phyloP scores from a whole-genome alignment of 2,888 invertebrate genomes.

The Polyommatus icarus region DNA sequence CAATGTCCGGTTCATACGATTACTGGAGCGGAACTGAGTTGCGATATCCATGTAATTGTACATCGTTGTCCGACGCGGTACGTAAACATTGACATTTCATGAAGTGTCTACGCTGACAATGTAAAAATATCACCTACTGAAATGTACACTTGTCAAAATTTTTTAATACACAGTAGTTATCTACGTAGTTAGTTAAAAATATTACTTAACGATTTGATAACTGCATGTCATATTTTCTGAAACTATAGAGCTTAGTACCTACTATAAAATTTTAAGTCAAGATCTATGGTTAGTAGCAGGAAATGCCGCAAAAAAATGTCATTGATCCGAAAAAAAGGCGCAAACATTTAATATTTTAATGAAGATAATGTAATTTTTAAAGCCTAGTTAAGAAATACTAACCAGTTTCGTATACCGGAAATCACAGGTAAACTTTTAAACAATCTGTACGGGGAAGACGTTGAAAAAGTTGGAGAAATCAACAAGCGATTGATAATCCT shows the following conservation, averaged over 20 bases:
- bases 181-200: too few relatives aligned
- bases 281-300: too few relatives aligned
- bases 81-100: neutral
- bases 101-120: neutral
- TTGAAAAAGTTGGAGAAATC: constrained; percentile 45
- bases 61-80: neutral
- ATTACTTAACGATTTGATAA: too few relatives aligned
- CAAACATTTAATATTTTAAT: too few relatives aligned
- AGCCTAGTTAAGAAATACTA: neutral
- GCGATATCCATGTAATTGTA: constrained; percentile 21
- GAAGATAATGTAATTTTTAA: neutral
- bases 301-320: too few relatives aligned
- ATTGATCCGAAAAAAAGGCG: too few relatives aligned
- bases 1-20: constrained; percentile 22
- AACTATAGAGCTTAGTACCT: too few relatives aligned
- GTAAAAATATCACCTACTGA: neutral
- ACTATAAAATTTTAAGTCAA: too few relatives aligned
- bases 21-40: constrained; percentile 31
- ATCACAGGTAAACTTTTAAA: constrained; percentile 3
- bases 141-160: neutral
- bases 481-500: constrained; percentile 61
- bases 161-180: too few relatives aligned
- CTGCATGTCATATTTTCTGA: too few relatives aligned
- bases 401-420: neutral
- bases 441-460: neutral